Conservation (phyloP, 2,113 vertebrate species). For the Oxygymnocypris stewartii region DNA sequence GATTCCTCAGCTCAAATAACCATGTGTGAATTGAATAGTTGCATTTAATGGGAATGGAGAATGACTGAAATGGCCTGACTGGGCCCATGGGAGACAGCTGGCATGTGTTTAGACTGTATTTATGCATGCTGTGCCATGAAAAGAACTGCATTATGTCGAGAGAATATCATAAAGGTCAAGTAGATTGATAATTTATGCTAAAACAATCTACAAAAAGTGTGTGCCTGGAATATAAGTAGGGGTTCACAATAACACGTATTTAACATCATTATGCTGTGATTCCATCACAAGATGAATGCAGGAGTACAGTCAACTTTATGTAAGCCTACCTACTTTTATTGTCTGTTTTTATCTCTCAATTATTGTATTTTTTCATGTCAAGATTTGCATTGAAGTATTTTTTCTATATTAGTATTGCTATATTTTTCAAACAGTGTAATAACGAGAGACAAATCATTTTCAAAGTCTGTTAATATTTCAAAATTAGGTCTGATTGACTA, state of each 20-base stretch:
- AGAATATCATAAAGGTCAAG: background rate
- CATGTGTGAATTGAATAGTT: conserved; percentile 9
- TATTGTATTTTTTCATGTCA: background rate
- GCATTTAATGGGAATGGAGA: background rate
- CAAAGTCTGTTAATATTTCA: background rate
- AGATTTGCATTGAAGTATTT: too few species aligned
- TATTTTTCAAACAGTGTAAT: background rate
- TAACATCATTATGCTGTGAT: background rate
- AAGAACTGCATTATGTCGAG: background rate
- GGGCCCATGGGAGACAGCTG: background rate
- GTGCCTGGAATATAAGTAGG: background rate
- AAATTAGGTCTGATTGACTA: background rate
- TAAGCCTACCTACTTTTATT: background rate
- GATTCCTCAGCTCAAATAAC: background rate
- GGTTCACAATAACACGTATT: background rate
- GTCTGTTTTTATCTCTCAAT: background rate
- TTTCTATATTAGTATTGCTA: background rate
- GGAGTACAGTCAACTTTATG: background rate
- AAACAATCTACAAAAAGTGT: background rate
- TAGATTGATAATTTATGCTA: background rate
- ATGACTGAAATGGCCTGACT: background rate
- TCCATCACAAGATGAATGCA: background rate
- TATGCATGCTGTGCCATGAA: background rate
- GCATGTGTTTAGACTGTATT: background rate
- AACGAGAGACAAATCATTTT: background rate